phyloP scores from a whole-genome alignment of 2,797 vertebrate genomes.

The Malacoraja senta region DNA sequence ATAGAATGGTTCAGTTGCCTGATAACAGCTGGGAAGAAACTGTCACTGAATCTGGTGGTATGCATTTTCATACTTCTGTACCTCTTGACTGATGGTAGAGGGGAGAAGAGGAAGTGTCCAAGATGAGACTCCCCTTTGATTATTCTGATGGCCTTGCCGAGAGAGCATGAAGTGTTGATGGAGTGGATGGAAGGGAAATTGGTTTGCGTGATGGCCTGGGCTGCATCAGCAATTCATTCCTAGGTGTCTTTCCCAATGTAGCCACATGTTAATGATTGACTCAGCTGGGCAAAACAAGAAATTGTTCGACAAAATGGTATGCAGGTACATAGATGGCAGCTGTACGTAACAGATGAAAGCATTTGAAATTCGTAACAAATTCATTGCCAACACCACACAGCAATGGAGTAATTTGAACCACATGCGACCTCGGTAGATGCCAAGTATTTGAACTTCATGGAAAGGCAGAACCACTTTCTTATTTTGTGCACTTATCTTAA shows the following conservation, averaged over 20 bases:
- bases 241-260: neutral
- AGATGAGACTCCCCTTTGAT: too few relatives aligned
- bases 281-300: neutral
- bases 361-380: neutral
- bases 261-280: neutral
- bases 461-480: neutral
- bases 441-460: neutral
- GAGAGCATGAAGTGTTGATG: too few relatives aligned
- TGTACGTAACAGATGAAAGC: neutral
- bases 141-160: too few relatives aligned
- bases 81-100: too few relatives aligned
- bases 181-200: too few relatives aligned
- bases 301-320: neutral
- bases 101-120: too few relatives aligned
- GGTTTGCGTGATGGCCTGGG: too few relatives aligned
- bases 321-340: neutral
- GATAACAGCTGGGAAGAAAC: too few relatives aligned
- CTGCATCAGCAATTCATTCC: neutral
- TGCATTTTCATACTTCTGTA: too few relatives aligned
- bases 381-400: neutral
- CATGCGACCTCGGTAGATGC: neutral
- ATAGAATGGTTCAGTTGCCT: too few relatives aligned
- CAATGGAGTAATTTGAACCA: neutral
- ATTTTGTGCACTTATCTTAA: neutral
- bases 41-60: too few relatives aligned